A percentile compares a stretch with the other conserved stretches of the same genome.
These are phyloP conservation scores for Pandemis corylana DNA, from an alignment of 2,888 invertebrate genomes.

Conservation along the genomic window DNA sequence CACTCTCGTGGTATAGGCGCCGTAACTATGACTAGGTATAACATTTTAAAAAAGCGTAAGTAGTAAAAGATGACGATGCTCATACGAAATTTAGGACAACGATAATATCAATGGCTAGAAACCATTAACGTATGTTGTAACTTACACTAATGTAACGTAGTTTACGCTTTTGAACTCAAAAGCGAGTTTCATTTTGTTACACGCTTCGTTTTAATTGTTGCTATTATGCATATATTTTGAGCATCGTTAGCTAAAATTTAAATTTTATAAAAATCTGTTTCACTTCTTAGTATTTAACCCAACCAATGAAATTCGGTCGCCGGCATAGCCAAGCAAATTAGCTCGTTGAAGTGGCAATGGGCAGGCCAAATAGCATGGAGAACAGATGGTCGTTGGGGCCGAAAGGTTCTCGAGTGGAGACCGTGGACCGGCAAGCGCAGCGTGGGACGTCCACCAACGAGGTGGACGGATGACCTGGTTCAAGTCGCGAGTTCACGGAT, in stretches of 20 bases:
- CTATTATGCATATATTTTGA: neutral
- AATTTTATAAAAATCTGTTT: neutral
- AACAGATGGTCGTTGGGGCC: too few relatives aligned
- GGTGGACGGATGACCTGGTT: too few relatives aligned
- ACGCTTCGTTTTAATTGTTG: constrained; percentile 7
- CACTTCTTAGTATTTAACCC: too few relatives aligned
- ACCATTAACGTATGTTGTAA: constrained; percentile 34
- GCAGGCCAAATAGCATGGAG: too few relatives aligned
- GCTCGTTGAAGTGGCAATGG: too few relatives aligned
- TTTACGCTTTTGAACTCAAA: constrained; percentile 33
- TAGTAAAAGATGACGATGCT: constrained; percentile 2
- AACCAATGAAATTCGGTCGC: neutral
- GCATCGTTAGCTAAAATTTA: neutral
- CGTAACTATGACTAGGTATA: neutral
- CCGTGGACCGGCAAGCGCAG: too few relatives aligned
- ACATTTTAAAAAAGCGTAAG: neutral
- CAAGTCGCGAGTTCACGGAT: too few relatives aligned
- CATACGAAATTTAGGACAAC: constrained; percentile 23
- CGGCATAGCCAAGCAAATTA: too few relatives aligned
- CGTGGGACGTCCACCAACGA: too few relatives aligned
- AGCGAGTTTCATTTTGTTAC: constrained; percentile 36
- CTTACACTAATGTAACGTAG: constrained; percentile 26
- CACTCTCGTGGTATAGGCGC: neutral
- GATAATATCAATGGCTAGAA: constrained; percentile 29
- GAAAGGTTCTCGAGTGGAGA: too few relatives aligned